Evolutionary conservation across 2,113 vertebrate species (phyloP).

Genomic region (Hippoglossus stenolepis): DNA sequence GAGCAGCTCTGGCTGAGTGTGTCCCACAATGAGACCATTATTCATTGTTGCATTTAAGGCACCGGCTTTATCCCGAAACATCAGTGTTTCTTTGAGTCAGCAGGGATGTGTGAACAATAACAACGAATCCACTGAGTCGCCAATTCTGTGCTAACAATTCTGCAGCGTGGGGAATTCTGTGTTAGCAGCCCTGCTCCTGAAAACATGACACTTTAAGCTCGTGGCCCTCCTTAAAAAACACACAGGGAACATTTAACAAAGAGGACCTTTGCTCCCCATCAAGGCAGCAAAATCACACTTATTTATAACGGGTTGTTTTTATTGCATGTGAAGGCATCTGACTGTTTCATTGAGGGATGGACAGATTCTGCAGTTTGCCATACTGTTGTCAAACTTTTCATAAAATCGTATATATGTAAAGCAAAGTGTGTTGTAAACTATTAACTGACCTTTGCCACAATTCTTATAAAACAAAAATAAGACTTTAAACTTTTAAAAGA

Average conservation of each 20-base stretch:
- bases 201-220: conserved; percentile 10
- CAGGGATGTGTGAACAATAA: conserved; percentile 44
- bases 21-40: conserved; percentile 34
- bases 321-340: not conserved
- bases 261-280: conserved; percentile 43
- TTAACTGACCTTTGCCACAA: too few species aligned
- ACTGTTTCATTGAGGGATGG: not conserved
- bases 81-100: conserved; percentile 41
- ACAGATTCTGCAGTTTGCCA: not conserved
- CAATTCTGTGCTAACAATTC: conserved; percentile 24
- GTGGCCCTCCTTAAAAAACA: conserved; percentile 11
- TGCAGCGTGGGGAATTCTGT: conserved; percentile 36
- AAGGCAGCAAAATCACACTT: conserved; percentile 32
- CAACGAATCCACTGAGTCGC: conserved; percentile 49
- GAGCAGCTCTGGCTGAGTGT: not conserved
- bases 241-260: conserved; percentile 24
- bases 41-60: conserved; percentile 25
- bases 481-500: too few species aligned
- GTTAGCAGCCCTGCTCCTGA: conserved; percentile 35
- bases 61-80: conserved; percentile 15
- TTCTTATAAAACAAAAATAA: too few species aligned
- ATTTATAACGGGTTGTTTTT: conserved; percentile 30
- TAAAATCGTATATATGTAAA: too few species aligned
- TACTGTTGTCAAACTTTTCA: too few species aligned
- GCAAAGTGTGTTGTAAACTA: too few species aligned